These are phyloP conservation scores for Perccottus glenii DNA, from an alignment of 2,113 vertebrate species.

Conservation along the genomic window DNA sequence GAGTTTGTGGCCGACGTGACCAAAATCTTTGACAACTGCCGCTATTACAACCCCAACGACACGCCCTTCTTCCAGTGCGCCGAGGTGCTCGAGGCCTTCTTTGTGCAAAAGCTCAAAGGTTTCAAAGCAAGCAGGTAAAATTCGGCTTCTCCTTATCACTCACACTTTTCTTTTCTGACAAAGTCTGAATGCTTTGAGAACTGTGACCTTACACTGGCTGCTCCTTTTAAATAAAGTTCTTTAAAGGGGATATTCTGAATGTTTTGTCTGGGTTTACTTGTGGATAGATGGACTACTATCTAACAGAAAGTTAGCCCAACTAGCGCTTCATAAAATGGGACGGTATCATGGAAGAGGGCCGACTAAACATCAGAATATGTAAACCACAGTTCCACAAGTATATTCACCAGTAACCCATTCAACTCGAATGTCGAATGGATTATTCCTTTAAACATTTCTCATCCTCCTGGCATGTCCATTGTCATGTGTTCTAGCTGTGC, in stretches of 20 bases:
- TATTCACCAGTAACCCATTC: too few relatives aligned
- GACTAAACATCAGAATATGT: too few relatives aligned
- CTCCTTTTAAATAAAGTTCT: neutral
- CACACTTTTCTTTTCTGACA: neutral
- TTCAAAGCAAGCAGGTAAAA: conserved; percentile 99
- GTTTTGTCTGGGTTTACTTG: too few relatives aligned
- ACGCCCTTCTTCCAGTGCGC: conserved; percentile 98
- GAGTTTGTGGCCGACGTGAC: conserved; percentile 99
- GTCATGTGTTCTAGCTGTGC: neutral
- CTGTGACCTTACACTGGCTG: too few relatives aligned
- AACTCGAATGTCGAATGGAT: neutral
- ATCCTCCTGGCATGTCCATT: conserved; percentile 31
- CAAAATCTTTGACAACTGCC: conserved; percentile 99
- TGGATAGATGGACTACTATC: too few relatives aligned
- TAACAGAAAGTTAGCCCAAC: too few relatives aligned
- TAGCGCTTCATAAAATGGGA: too few relatives aligned
- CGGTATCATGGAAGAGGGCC: too few relatives aligned
- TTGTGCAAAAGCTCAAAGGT: conserved; percentile 99
- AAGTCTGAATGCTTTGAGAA: too few relatives aligned
- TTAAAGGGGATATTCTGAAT: too few relatives aligned
- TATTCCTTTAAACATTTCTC: conserved; percentile 11
- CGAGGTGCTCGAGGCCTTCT: conserved; percentile 96
- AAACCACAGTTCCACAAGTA: too few relatives aligned
- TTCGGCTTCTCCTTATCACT: neutral
- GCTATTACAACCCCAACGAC: conserved; percentile 99